Base-by-base conservation (phyloP, 2,113 vertebrate species). In the Apodemus speciosus region DNA sequence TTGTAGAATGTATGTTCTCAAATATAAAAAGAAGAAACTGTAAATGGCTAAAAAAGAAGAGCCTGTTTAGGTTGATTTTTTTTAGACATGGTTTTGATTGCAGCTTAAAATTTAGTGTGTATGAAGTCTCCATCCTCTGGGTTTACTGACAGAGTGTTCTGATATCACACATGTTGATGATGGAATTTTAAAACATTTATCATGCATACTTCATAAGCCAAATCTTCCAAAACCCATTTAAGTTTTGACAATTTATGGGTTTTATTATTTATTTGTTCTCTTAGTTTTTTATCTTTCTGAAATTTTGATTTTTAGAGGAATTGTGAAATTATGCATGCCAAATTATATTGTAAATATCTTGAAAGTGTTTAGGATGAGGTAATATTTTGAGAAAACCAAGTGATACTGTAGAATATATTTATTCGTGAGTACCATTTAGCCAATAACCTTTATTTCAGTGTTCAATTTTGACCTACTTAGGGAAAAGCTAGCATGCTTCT, bases 141-240 rank as follows among this genome's bases (percentile, higher is more conserved):
- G 91, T 91, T 95, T 96, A 94, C 58, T 97, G 72, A 64, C 77
- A 94, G 83, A 75, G 23, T 73, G 94, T 97, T 96, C 93, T 93
- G 91, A 58, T 56, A 93, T 94, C 92, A 96, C 23, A 94, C 49
- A 15, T 79, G 66, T 93, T 21, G 79, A 77, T 62, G 88, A 13
- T 87, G 81, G 80, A n/a, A 38, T 96, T 95, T 97, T 91, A 40
- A 95, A 95, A 94, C 62, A 46, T 91, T 97, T 96, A 43, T 97
- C 64, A 85, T 94, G 21, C 60, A 21, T 95, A 84, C 93, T 93
- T 96, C 56, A 35, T 75, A 32, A 96, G 56, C 69, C 96, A 85
- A 96, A 93, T 95, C 91, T 97, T 93, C 56, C 13, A 92, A 16
- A 38, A 92, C 14, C 58, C 23, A 71, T 75, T 35, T 68, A 58